phyloP scores from a whole-genome alignment of 2,113 vertebrate genomes.

The Anoura caudifer region DNA sequence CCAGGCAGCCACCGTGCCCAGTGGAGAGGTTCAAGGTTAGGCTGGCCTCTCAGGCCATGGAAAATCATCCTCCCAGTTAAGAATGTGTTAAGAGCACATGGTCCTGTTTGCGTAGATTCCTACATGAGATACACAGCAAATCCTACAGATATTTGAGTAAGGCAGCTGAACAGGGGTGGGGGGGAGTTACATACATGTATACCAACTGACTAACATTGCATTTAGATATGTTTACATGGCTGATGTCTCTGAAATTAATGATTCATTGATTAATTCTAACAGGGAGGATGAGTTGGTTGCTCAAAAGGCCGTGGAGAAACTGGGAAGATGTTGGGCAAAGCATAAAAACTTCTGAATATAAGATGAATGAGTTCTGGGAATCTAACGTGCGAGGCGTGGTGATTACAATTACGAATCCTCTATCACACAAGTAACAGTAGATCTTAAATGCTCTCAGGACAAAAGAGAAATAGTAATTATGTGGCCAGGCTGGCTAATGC shows the following conservation, averaged over 20 bases:
- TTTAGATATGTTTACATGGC: not conserved
- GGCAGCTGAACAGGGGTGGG: not conserved
- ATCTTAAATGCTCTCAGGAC: not conserved
- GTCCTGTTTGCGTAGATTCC: not conserved
- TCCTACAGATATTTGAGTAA: not conserved
- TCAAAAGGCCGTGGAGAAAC: not conserved
- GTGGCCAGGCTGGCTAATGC: not conserved
- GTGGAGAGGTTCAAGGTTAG: not conserved
- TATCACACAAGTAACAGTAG: not conserved
- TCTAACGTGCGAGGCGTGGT: not conserved
- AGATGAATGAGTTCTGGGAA: not conserved
- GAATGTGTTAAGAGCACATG: not conserved
- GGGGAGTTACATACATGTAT: not conserved
- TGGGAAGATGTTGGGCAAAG: not conserved
- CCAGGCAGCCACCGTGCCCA: not conserved
- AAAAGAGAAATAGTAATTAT: not conserved
- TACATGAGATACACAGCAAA: not conserved
- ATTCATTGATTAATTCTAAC: not conserved
- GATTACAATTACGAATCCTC: not conserved
- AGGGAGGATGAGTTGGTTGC: not conserved
- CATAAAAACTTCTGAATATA: not conserved
- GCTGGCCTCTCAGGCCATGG: not conserved
- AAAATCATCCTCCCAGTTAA: not conserved
- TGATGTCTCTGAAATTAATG: not conserved
- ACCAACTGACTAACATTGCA: not conserved